phyloP scores from a whole-genome alignment of 2,797 vertebrate species.

The Myripristis jacobus region DNA sequence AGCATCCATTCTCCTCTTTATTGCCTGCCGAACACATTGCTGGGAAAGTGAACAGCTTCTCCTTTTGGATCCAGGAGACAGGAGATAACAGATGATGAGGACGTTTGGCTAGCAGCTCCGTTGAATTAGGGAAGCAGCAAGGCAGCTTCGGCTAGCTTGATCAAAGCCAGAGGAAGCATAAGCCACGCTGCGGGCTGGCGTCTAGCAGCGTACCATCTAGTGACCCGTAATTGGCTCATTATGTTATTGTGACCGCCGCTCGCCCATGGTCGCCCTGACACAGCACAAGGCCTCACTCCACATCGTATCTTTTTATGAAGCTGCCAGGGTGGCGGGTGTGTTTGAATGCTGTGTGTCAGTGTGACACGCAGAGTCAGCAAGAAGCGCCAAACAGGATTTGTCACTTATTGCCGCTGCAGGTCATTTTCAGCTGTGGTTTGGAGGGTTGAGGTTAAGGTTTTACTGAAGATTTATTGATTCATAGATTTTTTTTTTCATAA shows the following conservation, averaged over 20 bases:
- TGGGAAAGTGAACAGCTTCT: slow-evolving; percentile 17
- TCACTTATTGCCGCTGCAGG: slow-evolving; percentile 24
- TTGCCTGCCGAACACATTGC: slow-evolving; percentile 13
- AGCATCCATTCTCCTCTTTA: slow-evolving; percentile 19
- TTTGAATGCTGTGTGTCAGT: slow-evolving; percentile 4
- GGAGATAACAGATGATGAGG: slow-evolving; percentile 29
- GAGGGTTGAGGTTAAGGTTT: slow-evolving; percentile 14
- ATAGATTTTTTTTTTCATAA: background rate
- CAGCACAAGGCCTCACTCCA: slow-evolving; percentile 3
- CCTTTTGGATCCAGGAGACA: slow-evolving; percentile 11
- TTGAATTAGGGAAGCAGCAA: slow-evolving; percentile 21
- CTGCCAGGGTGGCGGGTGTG: background rate
- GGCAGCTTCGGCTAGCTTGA: slow-evolving; percentile 3
- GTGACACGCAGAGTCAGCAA: slow-evolving; percentile 52
- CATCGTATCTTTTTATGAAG: background rate
- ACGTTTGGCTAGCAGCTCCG: background rate
- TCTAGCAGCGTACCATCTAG: slow-evolving; percentile 4
- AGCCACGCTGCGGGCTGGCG: background rate
- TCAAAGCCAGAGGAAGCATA: slow-evolving; percentile 10
- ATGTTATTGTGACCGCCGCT: background rate
- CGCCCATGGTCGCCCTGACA: background rate
- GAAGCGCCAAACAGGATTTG: slow-evolving; percentile 10
- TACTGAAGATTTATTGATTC: slow-evolving; percentile 9
- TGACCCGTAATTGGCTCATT: slow-evolving; percentile 21
- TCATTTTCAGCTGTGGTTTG: slow-evolving; percentile 25